Percentiles rank a stretch among this genome's conserved stretches.
These are phyloP conservation scores for Carettochelys insculpta DNA, from an alignment of 2,113 vertebrate species.

Conservation along the genomic window DNA sequence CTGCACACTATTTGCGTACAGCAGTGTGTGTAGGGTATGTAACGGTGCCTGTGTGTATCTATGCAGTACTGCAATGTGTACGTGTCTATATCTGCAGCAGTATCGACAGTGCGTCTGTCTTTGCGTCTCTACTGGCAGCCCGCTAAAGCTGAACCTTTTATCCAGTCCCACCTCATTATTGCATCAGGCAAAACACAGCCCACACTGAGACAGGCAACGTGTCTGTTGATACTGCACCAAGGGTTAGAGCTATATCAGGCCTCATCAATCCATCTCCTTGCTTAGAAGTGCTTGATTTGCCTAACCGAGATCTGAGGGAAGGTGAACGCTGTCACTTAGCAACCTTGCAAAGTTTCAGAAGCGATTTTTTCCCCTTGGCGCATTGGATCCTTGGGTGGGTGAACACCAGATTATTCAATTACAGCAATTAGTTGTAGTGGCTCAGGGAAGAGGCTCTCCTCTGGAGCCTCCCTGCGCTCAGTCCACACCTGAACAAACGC, in stretches of 20 bases:
- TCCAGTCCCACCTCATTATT: not conserved
- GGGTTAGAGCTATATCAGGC: not conserved
- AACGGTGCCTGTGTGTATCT: no score
- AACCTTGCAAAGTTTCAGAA: not conserved
- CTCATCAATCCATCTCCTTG: conserved; percentile 9
- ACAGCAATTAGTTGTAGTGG: not conserved
- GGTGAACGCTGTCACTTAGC: conserved; percentile 17
- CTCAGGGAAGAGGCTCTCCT: not conserved
- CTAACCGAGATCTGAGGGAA: not conserved
- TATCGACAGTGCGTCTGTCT: no score
- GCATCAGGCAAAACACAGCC: not conserved
- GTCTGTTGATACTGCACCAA: not conserved
- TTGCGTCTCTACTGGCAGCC: accelerated
- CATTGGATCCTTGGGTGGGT: not conserved
- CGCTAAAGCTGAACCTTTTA: accelerated
- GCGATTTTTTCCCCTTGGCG: no score
- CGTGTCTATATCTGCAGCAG: no score
- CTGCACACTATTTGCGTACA: no score
- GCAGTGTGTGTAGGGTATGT: no score
- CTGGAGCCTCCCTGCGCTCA: not conserved
- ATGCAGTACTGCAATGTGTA: no score
- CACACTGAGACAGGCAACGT: not conserved
- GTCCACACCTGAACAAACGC: not conserved
- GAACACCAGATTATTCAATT: not conserved
- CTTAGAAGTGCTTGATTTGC: conserved; percentile 11